Conservation (phyloP, 2,113 vertebrate species). For the Nesogale talazaci region DNA sequence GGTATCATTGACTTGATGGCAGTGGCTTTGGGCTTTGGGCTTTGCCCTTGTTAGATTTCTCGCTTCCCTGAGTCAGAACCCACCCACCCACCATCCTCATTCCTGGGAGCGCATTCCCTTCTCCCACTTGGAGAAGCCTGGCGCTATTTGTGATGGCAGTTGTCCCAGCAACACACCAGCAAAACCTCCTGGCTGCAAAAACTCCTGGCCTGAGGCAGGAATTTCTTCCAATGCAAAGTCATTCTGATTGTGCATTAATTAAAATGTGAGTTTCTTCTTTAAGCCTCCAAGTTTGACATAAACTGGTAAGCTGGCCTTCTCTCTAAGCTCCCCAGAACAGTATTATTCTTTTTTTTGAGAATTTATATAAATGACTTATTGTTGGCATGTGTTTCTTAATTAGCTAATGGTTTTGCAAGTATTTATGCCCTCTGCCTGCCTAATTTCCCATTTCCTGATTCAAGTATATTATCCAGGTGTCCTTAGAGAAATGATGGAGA, state of each 20-base stretch:
- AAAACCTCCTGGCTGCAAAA: background rate
- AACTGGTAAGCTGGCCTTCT: background rate
- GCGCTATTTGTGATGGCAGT: background rate
- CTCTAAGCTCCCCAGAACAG: background rate
- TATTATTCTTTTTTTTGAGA: background rate
- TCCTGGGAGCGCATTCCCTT: background rate
- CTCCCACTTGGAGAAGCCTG: background rate
- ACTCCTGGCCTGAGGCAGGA: background rate
- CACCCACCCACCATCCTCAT: background rate
- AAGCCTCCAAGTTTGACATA: background rate
- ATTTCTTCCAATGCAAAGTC: slow-evolving; percentile 20
- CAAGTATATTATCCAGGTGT: background rate
- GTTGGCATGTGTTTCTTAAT: background rate
- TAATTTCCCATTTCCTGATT: background rate
- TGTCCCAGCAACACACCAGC: background rate
- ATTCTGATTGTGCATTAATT: background rate
- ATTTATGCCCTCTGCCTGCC: background rate
- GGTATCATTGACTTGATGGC: too few relatives aligned
- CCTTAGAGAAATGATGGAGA: background rate
- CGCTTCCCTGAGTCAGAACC: background rate
- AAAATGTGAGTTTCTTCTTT: background rate
- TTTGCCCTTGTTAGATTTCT: background rate
- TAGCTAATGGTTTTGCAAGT: slow-evolving; percentile 10
- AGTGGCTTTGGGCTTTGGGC: too few relatives aligned
- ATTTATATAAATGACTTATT: background rate